Evolutionary conservation across 2,888 invertebrate species (phyloP).

Genomic region (Lithosia quadra): DNA sequence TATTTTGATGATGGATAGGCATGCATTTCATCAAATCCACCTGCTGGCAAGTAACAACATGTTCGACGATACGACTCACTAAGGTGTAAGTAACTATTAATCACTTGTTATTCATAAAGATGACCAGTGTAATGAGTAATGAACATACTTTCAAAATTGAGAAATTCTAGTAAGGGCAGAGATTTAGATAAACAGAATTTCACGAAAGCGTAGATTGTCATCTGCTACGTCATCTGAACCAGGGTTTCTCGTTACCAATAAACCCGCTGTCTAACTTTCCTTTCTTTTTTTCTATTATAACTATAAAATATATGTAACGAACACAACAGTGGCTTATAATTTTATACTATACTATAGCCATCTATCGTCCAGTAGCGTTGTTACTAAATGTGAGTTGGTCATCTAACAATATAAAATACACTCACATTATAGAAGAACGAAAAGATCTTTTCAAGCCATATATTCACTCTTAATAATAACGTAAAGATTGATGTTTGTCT

Average conservation of each 20-base stretch:
- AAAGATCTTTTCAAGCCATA: not conserved
- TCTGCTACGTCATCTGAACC: not conserved
- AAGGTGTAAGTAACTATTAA: not conserved
- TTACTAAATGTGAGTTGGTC: conserved; percentile 23
- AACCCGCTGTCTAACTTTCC: not conserved
- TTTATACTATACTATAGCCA: conserved; percentile 14
- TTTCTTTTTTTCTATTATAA: not conserved
- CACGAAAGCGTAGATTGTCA: not conserved
- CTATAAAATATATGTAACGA: too few relatives aligned
- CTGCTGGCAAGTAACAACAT: too few relatives aligned
- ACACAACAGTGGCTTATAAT: not conserved
- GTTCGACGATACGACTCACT: not conserved
- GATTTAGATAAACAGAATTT: not conserved
- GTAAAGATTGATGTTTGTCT: not conserved
- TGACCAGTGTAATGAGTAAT: not conserved
- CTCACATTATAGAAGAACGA: not conserved
- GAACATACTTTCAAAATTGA: not conserved
- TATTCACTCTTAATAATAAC: not conserved
- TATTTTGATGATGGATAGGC: too few relatives aligned
- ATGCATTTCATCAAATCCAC: too few relatives aligned
- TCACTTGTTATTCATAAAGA: not conserved
- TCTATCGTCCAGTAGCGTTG: conserved; percentile 23
- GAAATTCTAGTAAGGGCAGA: not conserved
- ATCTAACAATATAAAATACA: not conserved
- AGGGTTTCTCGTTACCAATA: not conserved